Conservation (phyloP, 2,113 vertebrate species). For the Channa maculata region DNA sequence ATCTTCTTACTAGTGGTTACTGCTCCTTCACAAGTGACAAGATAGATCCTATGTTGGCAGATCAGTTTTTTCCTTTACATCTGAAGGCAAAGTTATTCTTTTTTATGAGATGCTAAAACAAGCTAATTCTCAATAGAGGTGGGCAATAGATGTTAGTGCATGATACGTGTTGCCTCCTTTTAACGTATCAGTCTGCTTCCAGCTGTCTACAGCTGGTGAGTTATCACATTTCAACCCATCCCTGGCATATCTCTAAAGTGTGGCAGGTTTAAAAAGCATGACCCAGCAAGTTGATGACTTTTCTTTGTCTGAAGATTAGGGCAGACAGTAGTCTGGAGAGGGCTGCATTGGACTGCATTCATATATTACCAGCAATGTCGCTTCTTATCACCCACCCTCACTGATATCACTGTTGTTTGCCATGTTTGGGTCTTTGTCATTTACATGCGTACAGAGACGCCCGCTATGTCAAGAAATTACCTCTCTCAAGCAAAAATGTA, state of each 20-base stretch:
- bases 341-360: background rate
- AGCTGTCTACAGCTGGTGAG: background rate
- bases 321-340: too few species aligned
- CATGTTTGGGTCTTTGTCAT: constrained; percentile 55
- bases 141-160: too few species aligned
- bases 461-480: background rate
- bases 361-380: constrained; percentile 1
- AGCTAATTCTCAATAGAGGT: too few species aligned
- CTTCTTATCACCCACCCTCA: background rate
- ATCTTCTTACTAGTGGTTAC: too few species aligned
- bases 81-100: too few species aligned
- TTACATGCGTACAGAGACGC: constrained; percentile 4
- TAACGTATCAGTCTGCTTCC: background rate
- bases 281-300: background rate
- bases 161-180: background rate
- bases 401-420: constrained; percentile 21
- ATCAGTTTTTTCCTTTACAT: too few species aligned
- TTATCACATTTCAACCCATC: background rate
- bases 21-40: background rate
- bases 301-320: background rate
- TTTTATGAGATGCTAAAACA: too few species aligned
- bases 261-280: background rate
- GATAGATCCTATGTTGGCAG: background rate
- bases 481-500: background rate
- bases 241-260: background rate